Conservation (phyloP, 2,797 vertebrate species). For the Thripadectes ignobilis region DNA sequence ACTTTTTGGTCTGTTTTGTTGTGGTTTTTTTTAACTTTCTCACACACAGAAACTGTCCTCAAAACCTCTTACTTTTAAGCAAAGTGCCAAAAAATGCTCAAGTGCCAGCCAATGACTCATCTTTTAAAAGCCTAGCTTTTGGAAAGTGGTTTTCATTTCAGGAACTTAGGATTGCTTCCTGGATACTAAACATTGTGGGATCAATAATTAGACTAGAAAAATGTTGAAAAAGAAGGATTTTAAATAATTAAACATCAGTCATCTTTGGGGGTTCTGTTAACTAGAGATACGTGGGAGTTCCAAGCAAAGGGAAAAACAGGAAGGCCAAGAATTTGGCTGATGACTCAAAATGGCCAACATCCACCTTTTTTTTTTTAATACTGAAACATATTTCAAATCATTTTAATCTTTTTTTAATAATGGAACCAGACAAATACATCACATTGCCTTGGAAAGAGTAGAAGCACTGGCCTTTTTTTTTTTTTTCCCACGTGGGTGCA, state of each 20-base stretch:
- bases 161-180: constrained; percentile 69
- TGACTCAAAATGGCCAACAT: constrained; percentile 20
- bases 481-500: not conserved
- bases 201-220: constrained; percentile 67
- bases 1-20: not conserved
- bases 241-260: constrained; percentile 45
- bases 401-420: constrained; percentile 41
- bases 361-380: not conserved
- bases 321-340: constrained; percentile 4
- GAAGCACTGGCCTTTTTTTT: not conserved
- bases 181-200: constrained; percentile 68
- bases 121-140: constrained; percentile 48
- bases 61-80: constrained; percentile 62
- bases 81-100: constrained; percentile 57
- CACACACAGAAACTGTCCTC: constrained; percentile 57
- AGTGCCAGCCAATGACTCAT: constrained; percentile 73
- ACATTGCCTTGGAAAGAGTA: constrained; percentile 22
- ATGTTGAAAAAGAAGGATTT: constrained; percentile 32
- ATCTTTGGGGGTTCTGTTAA: constrained; percentile 8
- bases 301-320: not conserved
- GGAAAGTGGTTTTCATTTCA: constrained; percentile 73
- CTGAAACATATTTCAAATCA: constrained; percentile 15
- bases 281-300: not conserved
- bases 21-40: constrained; percentile 52
- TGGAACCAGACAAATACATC: constrained; percentile 44